Base-by-base conservation (phyloP, 2,113 vertebrate genomes). In the Gallinago media region DNA sequence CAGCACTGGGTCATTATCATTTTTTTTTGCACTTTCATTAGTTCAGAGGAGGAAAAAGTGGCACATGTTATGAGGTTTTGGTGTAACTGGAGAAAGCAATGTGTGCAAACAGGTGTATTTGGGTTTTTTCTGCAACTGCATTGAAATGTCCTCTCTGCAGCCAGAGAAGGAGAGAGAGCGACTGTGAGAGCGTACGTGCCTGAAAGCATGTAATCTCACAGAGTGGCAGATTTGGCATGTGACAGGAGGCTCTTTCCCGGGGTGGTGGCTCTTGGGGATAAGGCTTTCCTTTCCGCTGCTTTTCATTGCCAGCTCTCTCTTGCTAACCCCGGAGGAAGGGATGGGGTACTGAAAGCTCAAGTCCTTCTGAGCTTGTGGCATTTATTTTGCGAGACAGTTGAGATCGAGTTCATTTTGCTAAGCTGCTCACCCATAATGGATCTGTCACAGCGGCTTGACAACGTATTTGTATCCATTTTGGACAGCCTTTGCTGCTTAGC, bases 371-470 rank as follows among this genome's bases (percentile, higher is more conserved):
- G 63, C 26, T 74, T 46, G 32, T 76, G 65, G 65, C 59, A 84
- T 92, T 96, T 96, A 75, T 88, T 71, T 74, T 84, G 56, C 52
- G 62, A 88, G 90, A 93, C 82, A 88, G 54, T 44, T 90, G 72
- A 82, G 81, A 92, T 72, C 1, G 3, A 92, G 89, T 91, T 87
- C 36, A 78, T 92, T 95, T 94, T 96, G 92, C 74, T 96, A 62
- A 96, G 81, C 81, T 94, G 74, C 71, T 96, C 81, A 76, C 80
- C 74, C 58, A 79, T 96, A 92, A 89, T 92, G 71, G 70, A 68
- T 91, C 77, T 94, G 94, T 91, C 94, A 95, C 78, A 66, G 63
- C 0, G 0, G 71, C 71, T 85, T 93, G 87, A 79, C 87, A 85
- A 76, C 1, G 1, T 92, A 92, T 96, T 95, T 94, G 58, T 96